phyloP scores from a whole-genome alignment of 2,113 vertebrate genomes.

The Grus americana region DNA sequence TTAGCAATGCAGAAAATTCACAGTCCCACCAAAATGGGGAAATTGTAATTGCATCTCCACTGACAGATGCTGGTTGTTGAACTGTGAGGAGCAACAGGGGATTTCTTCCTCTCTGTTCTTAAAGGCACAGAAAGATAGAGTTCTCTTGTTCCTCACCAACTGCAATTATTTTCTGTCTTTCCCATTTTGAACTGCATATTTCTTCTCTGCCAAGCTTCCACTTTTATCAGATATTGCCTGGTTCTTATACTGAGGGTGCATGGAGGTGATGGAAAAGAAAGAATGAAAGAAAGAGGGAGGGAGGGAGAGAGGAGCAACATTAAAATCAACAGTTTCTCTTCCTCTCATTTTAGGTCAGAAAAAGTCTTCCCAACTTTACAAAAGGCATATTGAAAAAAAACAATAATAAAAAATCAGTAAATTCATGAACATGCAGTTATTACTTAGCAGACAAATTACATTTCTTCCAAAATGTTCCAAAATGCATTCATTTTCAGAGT shows the following conservation, averaged over 20 bases:
- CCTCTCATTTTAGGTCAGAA: slow-evolving; percentile 22
- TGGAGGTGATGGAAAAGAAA: background rate
- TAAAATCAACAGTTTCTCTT: slow-evolving; percentile 35
- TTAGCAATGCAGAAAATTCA: background rate
- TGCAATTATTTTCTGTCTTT: background rate
- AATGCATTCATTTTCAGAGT: slow-evolving; percentile 72
- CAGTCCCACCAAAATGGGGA: background rate
- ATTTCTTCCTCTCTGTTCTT: background rate
- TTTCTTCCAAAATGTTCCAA: slow-evolving; percentile 67
- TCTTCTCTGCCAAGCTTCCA: background rate
- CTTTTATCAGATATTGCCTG: background rate
- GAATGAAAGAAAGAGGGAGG: background rate
- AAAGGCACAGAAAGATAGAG: background rate
- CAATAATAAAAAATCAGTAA: background rate
- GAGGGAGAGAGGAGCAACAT: background rate
- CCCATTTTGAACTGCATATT: background rate
- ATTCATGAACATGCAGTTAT: slow-evolving; percentile 63
- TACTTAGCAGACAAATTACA: slow-evolving; percentile 73
- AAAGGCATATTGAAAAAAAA: slow-evolving; percentile 17
- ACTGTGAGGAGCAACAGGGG: background rate
- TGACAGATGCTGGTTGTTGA: background rate
- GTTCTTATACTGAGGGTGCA: background rate
- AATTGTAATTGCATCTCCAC: background rate
- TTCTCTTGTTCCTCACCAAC: background rate
- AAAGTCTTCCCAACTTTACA: slow-evolving; percentile 37